These are phyloP conservation scores for Galbula dea DNA, from an alignment of 2,113 vertebrate genomes.

Conservation along the genomic window DNA sequence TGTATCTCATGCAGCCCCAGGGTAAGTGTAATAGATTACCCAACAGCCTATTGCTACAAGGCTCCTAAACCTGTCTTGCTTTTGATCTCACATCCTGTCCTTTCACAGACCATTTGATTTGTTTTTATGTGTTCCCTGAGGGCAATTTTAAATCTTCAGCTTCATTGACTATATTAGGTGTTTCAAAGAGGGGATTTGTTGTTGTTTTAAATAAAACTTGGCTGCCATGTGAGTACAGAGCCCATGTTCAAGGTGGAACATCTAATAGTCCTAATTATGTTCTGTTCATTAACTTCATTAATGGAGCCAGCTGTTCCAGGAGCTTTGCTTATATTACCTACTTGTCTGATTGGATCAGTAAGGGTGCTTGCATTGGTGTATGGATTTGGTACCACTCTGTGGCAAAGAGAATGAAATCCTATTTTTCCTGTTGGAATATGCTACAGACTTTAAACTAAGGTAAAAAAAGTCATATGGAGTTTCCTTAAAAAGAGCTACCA, in stretches of 20 bases:
- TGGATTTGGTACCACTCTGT: not conserved
- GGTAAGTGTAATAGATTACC: not conserved
- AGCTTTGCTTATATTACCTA: constrained; percentile 16
- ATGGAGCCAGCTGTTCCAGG: not conserved
- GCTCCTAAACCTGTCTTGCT: not conserved
- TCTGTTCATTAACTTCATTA: constrained; percentile 27
- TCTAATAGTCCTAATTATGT: not conserved
- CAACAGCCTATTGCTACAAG: not conserved
- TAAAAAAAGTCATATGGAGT: not conserved
- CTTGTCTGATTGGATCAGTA: constrained; percentile 15
- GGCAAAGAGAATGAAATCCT: not conserved
- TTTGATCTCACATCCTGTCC: not conserved
- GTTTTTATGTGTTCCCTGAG: not conserved
- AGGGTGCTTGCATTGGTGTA: not conserved
- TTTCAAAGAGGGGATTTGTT: not conserved
- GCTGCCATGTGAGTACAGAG: not conserved
- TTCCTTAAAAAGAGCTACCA: not conserved
- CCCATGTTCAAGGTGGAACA: not conserved
- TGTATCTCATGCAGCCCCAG: not conserved
- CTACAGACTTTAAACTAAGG: not conserved
- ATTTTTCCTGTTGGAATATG: not conserved
- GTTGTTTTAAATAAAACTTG: not conserved
- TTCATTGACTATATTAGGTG: constrained; percentile 23
- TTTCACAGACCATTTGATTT: constrained; percentile 7
- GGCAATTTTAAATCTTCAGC: not conserved